Percentiles rank a stretch among this genome's conserved stretches.
Conservation (phyloP, 2,797 vertebrate species). For the Pelobates cultripes region DNA sequence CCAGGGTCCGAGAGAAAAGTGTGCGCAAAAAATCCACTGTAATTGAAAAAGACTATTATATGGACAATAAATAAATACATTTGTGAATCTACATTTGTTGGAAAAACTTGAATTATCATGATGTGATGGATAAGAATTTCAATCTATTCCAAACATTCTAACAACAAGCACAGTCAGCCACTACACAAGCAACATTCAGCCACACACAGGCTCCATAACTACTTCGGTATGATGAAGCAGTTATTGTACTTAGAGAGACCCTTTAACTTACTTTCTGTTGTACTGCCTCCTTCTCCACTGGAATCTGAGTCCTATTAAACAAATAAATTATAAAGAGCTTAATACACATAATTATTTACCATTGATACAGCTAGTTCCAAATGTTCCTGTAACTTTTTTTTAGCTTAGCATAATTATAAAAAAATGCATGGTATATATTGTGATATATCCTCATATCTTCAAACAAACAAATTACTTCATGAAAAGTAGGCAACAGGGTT, state of each 20-base stretch:
- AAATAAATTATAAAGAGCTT: neutral
- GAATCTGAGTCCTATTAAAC: slow-evolving; percentile 45
- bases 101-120: too few relatives aligned
- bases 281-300: slow-evolving; percentile 36
- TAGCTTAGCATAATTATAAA: neutral
- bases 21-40: slow-evolving; percentile 89
- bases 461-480: neutral
- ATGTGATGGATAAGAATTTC: too few relatives aligned
- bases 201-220: too few relatives aligned
- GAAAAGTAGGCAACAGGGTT: too few relatives aligned
- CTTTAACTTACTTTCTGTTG: slow-evolving; percentile 46
- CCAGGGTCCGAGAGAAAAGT: slow-evolving; percentile 82
- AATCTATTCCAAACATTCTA: too few relatives aligned
- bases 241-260: neutral
- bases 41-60: slow-evolving; percentile 16
- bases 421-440: too few relatives aligned
- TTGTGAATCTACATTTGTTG: neutral
- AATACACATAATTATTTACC: neutral
- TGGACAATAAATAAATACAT: neutral
- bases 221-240: too few relatives aligned
- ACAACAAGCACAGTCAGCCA: neutral
- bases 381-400: neutral
- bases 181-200: neutral
- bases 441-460: too few relatives aligned
- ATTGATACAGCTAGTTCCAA: neutral